phyloP scores from a whole-genome alignment of 2,888 invertebrate genomes.

The Dolichopus griseipennis region DNA sequence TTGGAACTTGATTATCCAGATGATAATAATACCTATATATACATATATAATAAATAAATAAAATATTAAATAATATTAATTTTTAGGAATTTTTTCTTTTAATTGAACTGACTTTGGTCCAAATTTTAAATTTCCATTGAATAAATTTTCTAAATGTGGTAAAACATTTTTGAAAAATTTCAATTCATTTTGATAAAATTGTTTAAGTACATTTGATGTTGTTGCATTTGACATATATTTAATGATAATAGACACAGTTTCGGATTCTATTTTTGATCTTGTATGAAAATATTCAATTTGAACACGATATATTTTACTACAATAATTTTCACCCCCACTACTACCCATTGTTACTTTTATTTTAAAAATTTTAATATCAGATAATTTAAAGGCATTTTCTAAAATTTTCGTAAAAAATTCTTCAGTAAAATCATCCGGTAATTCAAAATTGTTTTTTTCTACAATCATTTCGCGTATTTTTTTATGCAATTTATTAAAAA shows the following conservation, averaged over 20 bases:
- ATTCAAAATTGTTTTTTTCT: background rate
- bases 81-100: no score
- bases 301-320: slow-evolving; percentile 16
- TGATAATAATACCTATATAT: slow-evolving; percentile 11
- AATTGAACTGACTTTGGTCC: background rate
- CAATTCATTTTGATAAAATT: background rate
- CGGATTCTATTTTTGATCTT: background rate
- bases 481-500: no score
- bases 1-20: slow-evolving; percentile 18
- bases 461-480: background rate
- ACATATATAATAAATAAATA: slow-evolving; percentile 1
- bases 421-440: background rate
- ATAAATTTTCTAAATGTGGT: background rate
- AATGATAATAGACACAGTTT: background rate
- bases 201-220: background rate
- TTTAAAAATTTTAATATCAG: slow-evolving; percentile 26
- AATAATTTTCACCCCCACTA: slow-evolving; percentile 16
- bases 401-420: background rate
- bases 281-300: background rate
- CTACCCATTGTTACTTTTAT: slow-evolving; percentile 26
- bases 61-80: no score
- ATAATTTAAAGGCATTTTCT: background rate
- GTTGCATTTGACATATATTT: background rate
- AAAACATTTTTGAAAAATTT: background rate
- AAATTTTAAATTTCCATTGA: background rate